These are phyloP conservation scores for Phasianus colchicus DNA, from an alignment of 2,113 vertebrate species.

Conservation along the genomic window DNA sequence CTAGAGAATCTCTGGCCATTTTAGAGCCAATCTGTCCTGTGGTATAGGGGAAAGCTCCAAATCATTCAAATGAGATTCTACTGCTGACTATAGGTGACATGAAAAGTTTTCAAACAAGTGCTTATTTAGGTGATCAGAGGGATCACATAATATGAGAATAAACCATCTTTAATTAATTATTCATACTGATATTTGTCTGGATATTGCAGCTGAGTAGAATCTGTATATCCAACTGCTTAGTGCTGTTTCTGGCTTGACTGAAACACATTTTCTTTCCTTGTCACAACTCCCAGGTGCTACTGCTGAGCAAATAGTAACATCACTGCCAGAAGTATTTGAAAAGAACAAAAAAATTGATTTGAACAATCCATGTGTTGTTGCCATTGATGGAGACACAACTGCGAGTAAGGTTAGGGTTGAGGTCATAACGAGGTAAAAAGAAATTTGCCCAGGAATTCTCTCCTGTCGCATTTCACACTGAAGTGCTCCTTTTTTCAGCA, in stretches of 20 bases:
- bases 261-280: slow-evolving; percentile 61
- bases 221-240: slow-evolving; percentile 39
- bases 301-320: slow-evolving; percentile 68
- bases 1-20: not conserved
- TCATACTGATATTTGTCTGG: slow-evolving; percentile 22
- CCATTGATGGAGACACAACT: slow-evolving; percentile 51
- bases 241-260: slow-evolving; percentile 21
- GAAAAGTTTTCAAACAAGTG: not conserved
- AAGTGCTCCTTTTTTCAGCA: slow-evolving; percentile 28
- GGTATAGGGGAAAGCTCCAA: not conserved
- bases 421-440: slow-evolving; percentile 68
- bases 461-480: slow-evolving; percentile 54
- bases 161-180: slow-evolving; percentile 21
- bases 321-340: slow-evolving; percentile 64
- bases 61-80: not conserved
- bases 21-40: not conserved
- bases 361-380: slow-evolving; percentile 52
- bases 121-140: not conserved
- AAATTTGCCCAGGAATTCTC: slow-evolving; percentile 58
- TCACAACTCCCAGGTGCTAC: slow-evolving; percentile 70
- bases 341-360: slow-evolving; percentile 66
- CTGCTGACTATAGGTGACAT: not conserved
- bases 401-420: slow-evolving; percentile 28
- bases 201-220: slow-evolving; percentile 5
- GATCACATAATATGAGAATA: not conserved